Conservation (phyloP, 2,797 vertebrate genomes). For the Eupleurogrammus muticus region DNA sequence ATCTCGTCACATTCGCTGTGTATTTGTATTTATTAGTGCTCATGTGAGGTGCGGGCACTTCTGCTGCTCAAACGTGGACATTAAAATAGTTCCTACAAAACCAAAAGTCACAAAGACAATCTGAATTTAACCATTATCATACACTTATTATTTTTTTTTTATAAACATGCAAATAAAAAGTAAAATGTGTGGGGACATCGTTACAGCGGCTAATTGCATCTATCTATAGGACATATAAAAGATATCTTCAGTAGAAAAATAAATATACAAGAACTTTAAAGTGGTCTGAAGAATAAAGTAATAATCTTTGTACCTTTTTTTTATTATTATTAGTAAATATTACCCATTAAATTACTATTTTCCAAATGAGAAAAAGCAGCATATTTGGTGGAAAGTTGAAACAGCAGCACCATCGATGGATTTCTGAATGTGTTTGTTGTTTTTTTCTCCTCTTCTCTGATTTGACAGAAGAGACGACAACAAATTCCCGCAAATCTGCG, state of each 20-base stretch:
- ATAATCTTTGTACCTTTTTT: slow-evolving; percentile 45
- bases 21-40: slow-evolving; percentile 44
- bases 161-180: slow-evolving; percentile 73
- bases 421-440: slow-evolving; percentile 23
- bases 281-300: slow-evolving; percentile 47
- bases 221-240: slow-evolving; percentile 82
- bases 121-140: slow-evolving; percentile 17
- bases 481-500: slow-evolving; percentile 19
- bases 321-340: slow-evolving; percentile 62
- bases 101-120: slow-evolving; percentile 30
- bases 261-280: slow-evolving; percentile 51
- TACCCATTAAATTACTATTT: slow-evolving; percentile 58
- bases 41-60: slow-evolving; percentile 11
- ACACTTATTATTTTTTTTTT: slow-evolving; percentile 46
- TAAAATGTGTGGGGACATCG: slow-evolving; percentile 55
- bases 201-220: slow-evolving; percentile 79
- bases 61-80: slow-evolving; percentile 9
- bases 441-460: no score
- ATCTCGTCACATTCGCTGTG: slow-evolving; percentile 51
- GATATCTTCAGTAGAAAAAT: slow-evolving; percentile 84
- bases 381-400: slow-evolving; percentile 59
- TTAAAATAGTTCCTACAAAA: slow-evolving; percentile 31
- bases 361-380: slow-evolving; percentile 69
- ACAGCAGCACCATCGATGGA: slow-evolving; percentile 54
- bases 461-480: slow-evolving; percentile 30